Percentiles rank a stretch among this genome's conserved stretches.
phyloP scores from a whole-genome alignment of 2,888 invertebrate species.

The Habrosyne pyritoides region DNA sequence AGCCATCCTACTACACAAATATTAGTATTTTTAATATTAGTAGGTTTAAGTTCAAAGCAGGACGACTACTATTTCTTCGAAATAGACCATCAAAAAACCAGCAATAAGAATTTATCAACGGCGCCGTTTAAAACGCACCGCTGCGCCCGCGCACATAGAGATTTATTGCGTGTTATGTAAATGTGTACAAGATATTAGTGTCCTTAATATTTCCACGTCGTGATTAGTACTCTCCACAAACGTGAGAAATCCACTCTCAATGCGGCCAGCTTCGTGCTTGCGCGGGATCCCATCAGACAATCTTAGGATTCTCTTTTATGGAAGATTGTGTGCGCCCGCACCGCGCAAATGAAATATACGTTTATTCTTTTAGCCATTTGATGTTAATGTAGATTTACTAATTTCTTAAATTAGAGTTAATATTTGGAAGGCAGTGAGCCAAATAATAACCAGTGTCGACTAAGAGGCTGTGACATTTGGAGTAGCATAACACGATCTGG shows the following conservation, averaged over 20 bases:
- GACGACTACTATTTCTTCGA: conserved; percentile 34
- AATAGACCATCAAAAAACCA: conserved; percentile 67
- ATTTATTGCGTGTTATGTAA: conserved; percentile 81
- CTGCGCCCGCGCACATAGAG: conserved; percentile 53
- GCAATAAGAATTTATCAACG: conserved; percentile 73
- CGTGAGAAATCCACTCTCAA: conserved; percentile 67
- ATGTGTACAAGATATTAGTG: conserved; percentile 79
- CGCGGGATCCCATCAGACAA: conserved; percentile 55
- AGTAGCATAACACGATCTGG: conserved; percentile 64
- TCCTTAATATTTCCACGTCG: conserved; percentile 79
- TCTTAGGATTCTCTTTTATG: conserved; percentile 64
- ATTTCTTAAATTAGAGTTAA: conserved; percentile 56
- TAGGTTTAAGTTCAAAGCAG: too few species aligned
- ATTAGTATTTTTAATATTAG: too few species aligned
- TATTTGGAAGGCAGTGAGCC: conserved; percentile 70
- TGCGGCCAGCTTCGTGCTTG: conserved; percentile 51
- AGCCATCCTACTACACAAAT: too few species aligned
- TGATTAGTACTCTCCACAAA: conserved; percentile 64
- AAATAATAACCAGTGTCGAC: conserved; percentile 66
- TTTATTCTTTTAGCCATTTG: conserved; percentile 28
- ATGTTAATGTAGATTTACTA: conserved; percentile 37
- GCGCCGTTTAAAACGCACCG: conserved; percentile 59
- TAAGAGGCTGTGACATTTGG: conserved; percentile 63
- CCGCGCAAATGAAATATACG: conserved; percentile 30
- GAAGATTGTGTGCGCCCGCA: conserved; percentile 36